Evolutionary conservation across 2,797 vertebrate species (phyloP).

Genomic region (Podarcis lilfordi): DNA sequence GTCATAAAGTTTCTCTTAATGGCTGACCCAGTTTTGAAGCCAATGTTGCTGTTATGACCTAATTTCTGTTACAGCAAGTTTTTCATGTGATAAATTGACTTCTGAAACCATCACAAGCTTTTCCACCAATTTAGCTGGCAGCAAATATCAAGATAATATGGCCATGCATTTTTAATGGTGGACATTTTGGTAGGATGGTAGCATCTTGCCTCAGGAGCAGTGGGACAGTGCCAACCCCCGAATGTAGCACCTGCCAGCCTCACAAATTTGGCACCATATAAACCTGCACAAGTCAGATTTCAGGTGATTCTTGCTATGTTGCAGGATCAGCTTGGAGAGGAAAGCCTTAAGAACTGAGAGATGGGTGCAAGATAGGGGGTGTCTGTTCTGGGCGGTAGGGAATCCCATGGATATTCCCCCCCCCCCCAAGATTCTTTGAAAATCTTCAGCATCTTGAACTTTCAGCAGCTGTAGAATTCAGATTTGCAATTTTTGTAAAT

Average conservation of each 20-base stretch:
- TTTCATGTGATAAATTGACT: background rate
- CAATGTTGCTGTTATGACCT: background rate
- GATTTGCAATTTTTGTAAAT: background rate
- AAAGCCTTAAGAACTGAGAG: background rate
- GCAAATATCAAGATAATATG: background rate
- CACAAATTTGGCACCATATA: background rate
- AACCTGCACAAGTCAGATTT: background rate
- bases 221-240: background rate
- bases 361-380: background rate
- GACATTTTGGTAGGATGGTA: background rate
- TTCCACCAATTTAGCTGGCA: background rate
- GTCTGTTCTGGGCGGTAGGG: background rate
- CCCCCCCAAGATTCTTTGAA: background rate
- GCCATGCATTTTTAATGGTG: background rate
- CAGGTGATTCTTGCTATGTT: background rate
- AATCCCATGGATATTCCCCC: background rate
- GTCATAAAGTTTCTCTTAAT: slow-evolving; percentile 1
- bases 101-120: background rate
- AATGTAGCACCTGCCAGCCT: background rate
- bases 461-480: background rate
- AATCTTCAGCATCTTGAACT: background rate
- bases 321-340: background rate
- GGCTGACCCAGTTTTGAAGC: background rate
- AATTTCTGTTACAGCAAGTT: background rate
- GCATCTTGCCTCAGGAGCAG: background rate